Evolutionary conservation across 2,888 invertebrate species (phyloP), one percentile per base, ranked within the genome.

Genomic region (Agelastica alni): DNA sequence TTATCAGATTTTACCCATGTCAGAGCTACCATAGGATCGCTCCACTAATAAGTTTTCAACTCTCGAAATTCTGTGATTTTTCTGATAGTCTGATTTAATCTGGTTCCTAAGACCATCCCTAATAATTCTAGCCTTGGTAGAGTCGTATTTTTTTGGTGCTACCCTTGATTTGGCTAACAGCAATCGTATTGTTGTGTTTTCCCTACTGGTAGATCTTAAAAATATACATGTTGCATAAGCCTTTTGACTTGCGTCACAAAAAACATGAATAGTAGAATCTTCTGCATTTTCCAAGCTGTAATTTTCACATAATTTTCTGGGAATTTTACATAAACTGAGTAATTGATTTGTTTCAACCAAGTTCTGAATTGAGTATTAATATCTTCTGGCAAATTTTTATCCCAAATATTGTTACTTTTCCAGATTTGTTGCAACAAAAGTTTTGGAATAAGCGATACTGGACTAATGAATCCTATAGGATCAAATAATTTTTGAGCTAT

Each of bases 111-210:
- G 12, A 41, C 9, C 18, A n/a, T 20, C 4, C 20, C 20, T 41
- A 41, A 20, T 18, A 41, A 41, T 20, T 41, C 41, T 9, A 41
- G 22, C 9, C 41, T 18, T 10, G 41, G 9, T 41, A 41, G 18
- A 20, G 41, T 41, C 1, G 22, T 41, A n/a, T 6, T 20, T 41
- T n/a, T 41, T 41, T 5, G 41, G 41, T 4, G 41, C 41, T 41
- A 41, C 12, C 22, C 41, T n/a, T n/a, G n/a, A n/a, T n/a, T n/a
- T n/a, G n/a, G n/a, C n/a, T n/a, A n/a, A n/a, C n/a, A n/a, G n/a
- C n/a, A n/a, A n/a, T n/a, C n/a, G n/a, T n/a, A n/a, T n/a, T n/a
- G n/a, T n/a, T n/a, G n/a, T n/a, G n/a, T n/a, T n/a, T n/a, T n/a
- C n/a, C n/a, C n/a, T n/a, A n/a, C n/a, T n/a, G n/a, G n/a, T n/a